Base-by-base conservation (phyloP, 1,140 invertebrate species). In the Drosophila takahashii region DNA sequence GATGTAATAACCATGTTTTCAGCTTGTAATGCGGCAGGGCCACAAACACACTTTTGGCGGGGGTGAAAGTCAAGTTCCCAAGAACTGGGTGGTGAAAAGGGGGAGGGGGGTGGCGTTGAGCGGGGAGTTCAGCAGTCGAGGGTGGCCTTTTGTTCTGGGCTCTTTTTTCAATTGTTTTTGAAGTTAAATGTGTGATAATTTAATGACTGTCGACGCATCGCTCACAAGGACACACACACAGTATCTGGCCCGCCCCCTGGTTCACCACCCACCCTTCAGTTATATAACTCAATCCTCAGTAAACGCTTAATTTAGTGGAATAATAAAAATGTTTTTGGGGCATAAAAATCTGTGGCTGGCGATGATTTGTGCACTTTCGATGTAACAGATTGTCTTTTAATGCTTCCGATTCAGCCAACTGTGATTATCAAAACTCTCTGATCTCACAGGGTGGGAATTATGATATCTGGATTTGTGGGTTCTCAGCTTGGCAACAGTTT, bases 1-100 rank as follows among this genome's bases (percentile, higher is more conserved):
- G 90, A 91, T 91, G 90, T 91, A 91, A 91, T 91, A 91, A 91
- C 86, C 90, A 90, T 91, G 90, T 91, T 91, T 87, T 81, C 57
- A 81, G 77, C 90, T 91, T 91, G 90, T 91, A 91, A 91, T 91
- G 83, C 86, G 90, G 83, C 90, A 70, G 76, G 66, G 78, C 74
- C 70, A 69, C 81, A 75, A 70, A 51, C 54, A 67, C 60, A 52
- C 54, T 42, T 75, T 57, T 27, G 29, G 57, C 18, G 1, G 85
- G 78, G 81, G 81, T 85, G 80, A 71, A 84, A 78, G 80, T 70
- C 70, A 71, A 81, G 75, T 71, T 60, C 51, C 47, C 36, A 59
- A 37, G 54, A 1, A 51, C 0, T n/a, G 36, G 59, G 37, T 15
- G 56, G 36, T 32, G 32, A 37, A 22, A 41, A 37, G 59, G 58